Base-by-base conservation (phyloP, 2,797 vertebrate species). In the Gambusia yucatana region DNA sequence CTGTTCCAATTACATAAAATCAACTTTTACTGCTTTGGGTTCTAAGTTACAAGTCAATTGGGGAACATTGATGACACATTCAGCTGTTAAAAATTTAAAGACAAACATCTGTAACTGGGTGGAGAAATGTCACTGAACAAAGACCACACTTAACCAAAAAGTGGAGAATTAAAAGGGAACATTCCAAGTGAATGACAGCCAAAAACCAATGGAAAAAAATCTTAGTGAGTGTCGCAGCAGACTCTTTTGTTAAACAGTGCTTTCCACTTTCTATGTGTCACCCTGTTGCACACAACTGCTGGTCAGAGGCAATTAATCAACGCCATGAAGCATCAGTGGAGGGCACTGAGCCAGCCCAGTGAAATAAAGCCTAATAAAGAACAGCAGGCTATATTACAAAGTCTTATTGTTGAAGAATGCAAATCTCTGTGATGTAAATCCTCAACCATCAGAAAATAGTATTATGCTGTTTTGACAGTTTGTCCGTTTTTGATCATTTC, bases 401-500 rank as follows among this genome's bases (percentile, higher is more conserved):
- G 86, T 76, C 85, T 82, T 81, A 84, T 85, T 93, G 89, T 92
- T 84, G 77, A 69, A 79, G 72, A 59, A 69, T 63, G 85, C 28
- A 80, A 80, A 65, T 77, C 72, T 71, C 77, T 76, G 80, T 90
- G 84, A 91, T 78, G 69, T 77, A 84, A 82, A 63, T 86, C 67
- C 55, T 72, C 48, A 75, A 73, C 72, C 81, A 82, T n/a, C 72
- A 75, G 80, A 57, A 82, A 86, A 82, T 83, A 10, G 43, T 43
- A 2, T 20, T 11, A 10, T n/a, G 33, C n/a, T 52, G 59, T 55
- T 48, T 33, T 48, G 46, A 39, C 13, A 1, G 47, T 70, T 43
- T 39, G 47, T 25, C 22, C 30, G 7, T 63, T 61, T 61, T 48
- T 48, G 16, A 6, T 30, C 4, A 70, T 55, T 67, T 28, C 3